Base-by-base conservation (phyloP, 2,888 invertebrate genomes). In the Hirtodrosophila alboralis region DNA sequence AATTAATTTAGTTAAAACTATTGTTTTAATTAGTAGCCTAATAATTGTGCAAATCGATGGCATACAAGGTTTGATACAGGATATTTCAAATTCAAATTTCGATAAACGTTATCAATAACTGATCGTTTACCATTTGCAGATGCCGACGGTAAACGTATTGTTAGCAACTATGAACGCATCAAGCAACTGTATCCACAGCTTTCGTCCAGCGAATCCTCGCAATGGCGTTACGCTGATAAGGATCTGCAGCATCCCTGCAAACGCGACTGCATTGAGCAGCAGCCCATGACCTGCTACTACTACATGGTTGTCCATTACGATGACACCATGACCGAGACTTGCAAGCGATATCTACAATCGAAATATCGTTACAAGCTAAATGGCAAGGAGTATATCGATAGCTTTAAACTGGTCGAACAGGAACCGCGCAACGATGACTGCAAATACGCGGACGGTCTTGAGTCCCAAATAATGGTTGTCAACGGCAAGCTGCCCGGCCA, bases 251-350 rank as follows among this genome's bases (percentile, higher is more conserved):
- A 89, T 72, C 89, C 89, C 1, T 89, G 89, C 49, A 80, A 77
- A 13, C 86, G 89, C 1, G 75, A 83, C 10, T 89, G 89, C 41
- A 54, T 68, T 3, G 63, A 62, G 2, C 65, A 86, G 31, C 81
- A 85, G 41, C 60, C 79, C 1, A 85, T 88, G 88, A 88, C 86
- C 8, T 89, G 89, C 49, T 89, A 89, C 49, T 89, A 89, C 51
- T 87, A 89, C 27, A 77, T 89, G 75, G 79, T 88, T 2, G 78
- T 88, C 0, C 89, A 89, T 48, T 84, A 88, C 40, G 89, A 89
- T 9, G 88, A 89, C 43, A 89, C 89, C 5, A 86, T 89, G 87
- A 71, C 86, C 9, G 77, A 76, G 1, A 77, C 84, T 3, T 89
- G 89, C 53, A 70, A 77, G 16, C 77, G 80, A 1, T 89, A 87